Base-by-base conservation (phyloP, 2,797 vertebrate species). In the Allobates femoralis region DNA sequence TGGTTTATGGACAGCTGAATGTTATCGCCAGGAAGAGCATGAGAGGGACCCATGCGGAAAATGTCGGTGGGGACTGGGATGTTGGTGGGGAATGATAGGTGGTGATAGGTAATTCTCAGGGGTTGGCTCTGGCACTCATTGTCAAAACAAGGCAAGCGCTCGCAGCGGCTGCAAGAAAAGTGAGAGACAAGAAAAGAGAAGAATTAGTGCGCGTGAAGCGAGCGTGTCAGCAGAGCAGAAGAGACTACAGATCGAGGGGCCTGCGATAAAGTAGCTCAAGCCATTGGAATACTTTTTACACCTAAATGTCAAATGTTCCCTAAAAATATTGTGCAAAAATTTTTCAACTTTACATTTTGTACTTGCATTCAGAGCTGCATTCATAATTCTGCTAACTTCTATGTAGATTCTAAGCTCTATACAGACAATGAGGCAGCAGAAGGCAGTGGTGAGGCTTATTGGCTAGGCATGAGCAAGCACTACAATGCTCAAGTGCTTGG, bases 111-210 rank as follows among this genome's bases (percentile, higher is more conserved):
- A 96, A 99, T 98, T 97, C 98, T 96, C 96, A 98, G 91, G 91
- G 98, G 98, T 95, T 96, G 95, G 94, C 93, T 93, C 95, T 95
- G 96, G 95, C 98, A 99, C 93, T 98, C 96, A 96, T 94, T 96
- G 91, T 97, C 97, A 96, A 96, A 96, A 96, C 98, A 99, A 96
- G 97, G 96, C 97, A 99, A 97, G 96, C 97, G 98, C 93, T 99
- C 98, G 62, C 98, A 99, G 96, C 97, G 97, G 95, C 98, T 99
- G 98, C 94, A 96, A 96, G 94, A 95, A 91, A 95, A 94, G 94
- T 91, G 94, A 94, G 91, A 93, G 94, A 90, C 93, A 91, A 94
- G 74, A 92, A 91, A 92, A 88, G 91, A 93, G 90, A 90, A 89
- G 91, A 89, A 90, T 95, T 94, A 96, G 94, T 15, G 89, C 89